Evolutionary conservation across 1,140 invertebrate species (phyloP), one percentile per base, ranked within the genome.

Genomic region (Cephus cinctus): DNA sequence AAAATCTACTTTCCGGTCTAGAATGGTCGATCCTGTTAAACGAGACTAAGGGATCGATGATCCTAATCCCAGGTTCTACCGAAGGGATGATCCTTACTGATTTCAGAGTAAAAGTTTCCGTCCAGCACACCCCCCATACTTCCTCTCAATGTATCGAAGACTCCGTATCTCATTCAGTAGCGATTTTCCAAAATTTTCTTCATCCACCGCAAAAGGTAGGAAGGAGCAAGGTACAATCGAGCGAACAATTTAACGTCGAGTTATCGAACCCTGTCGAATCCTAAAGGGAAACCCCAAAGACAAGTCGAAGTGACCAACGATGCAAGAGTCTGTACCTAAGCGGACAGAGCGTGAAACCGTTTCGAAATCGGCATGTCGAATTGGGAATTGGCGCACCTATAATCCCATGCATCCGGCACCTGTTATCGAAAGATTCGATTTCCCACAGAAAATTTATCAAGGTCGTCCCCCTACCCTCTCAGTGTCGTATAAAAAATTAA

Each of bases 391-490:
- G 43, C 43, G 51, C 56, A 40, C 43, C 40, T n/a, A n/a, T 64
- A 63, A 63, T 66, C 57, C 61, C 46, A 49, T 54, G 65, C 63
- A 70, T 70, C 64, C 57, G 62, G 61, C 52, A 68, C 66, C 61
- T 69, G 63, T 69, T 61, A 57, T 53, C 48, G 44, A 25, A 8
- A 27, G 25, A 27, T 27, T 27, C n/a, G n/a, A n/a, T n/a, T n/a
- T n/a, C n/a, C n/a, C n/a, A n/a, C n/a, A n/a, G n/a, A n/a, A 3
- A 30, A 3, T 4, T 4, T 12, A 30, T 3, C 9, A 9, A 30
- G 27, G 27, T 30, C 12, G 27, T n/a, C n/a, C n/a, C n/a, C n/a
- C n/a, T n/a, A n/a, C n/a, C n/a, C n/a, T n/a, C n/a, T n/a, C n/a
- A n/a, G n/a, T n/a, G n/a, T n/a, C n/a, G n/a, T n/a, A n/a, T n/a